Evolutionary conservation across 2,113 vertebrate species (phyloP), one percentile per base, ranked within the genome.

Genomic region (Malaclemys terrapin): DNA sequence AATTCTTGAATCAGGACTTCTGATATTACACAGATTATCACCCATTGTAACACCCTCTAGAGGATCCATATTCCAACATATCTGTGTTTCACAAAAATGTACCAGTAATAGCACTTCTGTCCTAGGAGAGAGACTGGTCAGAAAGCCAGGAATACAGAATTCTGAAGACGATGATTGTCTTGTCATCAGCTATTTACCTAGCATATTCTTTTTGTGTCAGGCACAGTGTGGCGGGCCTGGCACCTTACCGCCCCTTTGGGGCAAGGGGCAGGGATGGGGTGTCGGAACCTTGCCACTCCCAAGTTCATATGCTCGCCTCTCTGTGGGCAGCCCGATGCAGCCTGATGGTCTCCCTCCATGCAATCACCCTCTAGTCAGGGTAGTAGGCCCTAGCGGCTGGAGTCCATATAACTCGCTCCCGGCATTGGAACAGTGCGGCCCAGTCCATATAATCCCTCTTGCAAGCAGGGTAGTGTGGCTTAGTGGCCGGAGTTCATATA

Each of bases 21-120:
- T 84, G 38, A 62, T 56, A 76, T 52, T 52, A 17, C 53, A 78
- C 11, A 57, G 10, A 81, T 38, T 27, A 24, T 27, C 50, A 72
- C 42, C 42, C 25, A 8, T 45, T 76, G 24, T 45, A 45, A n/a
- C 11, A 24, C n/a, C 25, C 14, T 59, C 42, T 14, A 86, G 90
- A 86, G 29, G 57, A 88, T 76, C 84, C 47, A 59, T 35, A 87
- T 90, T 95, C 88, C 90, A 38, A 90, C n/a, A 80, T 59, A 27
- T 27, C 76, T 50, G 56, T 59, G 80, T 84, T 92, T 75, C 94
- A 89, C 54, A 93, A 94, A 95, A 72, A 93, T 89, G 52, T 50
- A 83, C 14, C 4, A 72, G 95, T 72, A 90, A 80, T 35, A 90
- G n/a, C 52, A 14, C 35, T 47, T 91, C 83, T 88, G 87, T 96